phyloP scores from a whole-genome alignment of 2,113 vertebrate genomes.

The Gambusia holbrooki region DNA sequence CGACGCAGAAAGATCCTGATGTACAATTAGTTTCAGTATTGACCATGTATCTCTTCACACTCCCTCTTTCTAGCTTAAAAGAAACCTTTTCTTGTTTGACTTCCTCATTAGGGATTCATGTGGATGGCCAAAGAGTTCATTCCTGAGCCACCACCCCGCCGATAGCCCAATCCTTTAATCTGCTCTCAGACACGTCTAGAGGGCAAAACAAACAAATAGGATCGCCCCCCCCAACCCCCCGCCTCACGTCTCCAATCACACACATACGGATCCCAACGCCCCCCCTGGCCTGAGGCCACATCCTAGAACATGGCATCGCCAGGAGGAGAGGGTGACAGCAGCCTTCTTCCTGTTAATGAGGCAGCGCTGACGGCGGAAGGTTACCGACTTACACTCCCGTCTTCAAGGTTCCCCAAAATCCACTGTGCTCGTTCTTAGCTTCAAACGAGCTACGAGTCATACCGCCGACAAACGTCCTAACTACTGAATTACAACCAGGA shows the following conservation, averaged over 20 bases:
- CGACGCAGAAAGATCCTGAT: background rate
- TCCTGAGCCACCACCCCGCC: slow-evolving; percentile 29
- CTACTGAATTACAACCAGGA: background rate
- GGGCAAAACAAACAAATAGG: slow-evolving; percentile 79
- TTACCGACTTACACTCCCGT: slow-evolving; percentile 27
- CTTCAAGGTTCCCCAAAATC: background rate
- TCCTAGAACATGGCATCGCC: slow-evolving; percentile 60
- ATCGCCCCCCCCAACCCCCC: slow-evolving; percentile 24
- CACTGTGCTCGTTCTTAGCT: background rate
- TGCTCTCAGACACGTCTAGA: slow-evolving; percentile 77
- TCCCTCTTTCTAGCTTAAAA: slow-evolving; percentile 26
- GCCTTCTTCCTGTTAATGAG: slow-evolving; percentile 65
- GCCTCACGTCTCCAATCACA: slow-evolving; percentile 4
- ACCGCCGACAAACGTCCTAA: background rate
- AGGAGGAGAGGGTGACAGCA: slow-evolving; percentile 49
- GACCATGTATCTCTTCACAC: background rate
- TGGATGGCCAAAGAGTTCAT: slow-evolving; percentile 59
- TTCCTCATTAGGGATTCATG: slow-evolving; percentile 38
- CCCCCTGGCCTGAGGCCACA: background rate
- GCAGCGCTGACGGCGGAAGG: slow-evolving; percentile 30
- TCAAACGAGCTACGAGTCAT: background rate
- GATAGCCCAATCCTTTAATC: slow-evolving; percentile 75
- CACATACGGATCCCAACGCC: slow-evolving; percentile 24
- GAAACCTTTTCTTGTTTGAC: slow-evolving; percentile 45
- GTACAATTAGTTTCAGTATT: background rate